Evolutionary conservation across 2,113 vertebrate species (phyloP).

Genomic region (Cochlearius cochlearius): DNA sequence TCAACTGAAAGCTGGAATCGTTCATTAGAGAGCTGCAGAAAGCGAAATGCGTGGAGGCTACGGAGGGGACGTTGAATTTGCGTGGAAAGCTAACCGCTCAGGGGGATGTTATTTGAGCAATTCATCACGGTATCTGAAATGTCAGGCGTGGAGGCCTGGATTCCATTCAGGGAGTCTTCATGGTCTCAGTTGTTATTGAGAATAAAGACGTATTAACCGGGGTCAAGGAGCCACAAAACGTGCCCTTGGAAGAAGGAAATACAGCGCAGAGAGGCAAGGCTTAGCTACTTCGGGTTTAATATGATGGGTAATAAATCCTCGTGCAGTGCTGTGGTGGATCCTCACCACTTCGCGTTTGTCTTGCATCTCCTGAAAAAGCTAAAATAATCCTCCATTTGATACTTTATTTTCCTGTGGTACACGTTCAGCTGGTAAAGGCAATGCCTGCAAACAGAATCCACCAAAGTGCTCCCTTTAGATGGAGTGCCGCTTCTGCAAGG

Average conservation of each 20-base stretch:
- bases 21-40: background rate
- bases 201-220: conserved; percentile 61
- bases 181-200: conserved; percentile 30
- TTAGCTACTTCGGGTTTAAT: conserved; percentile 34
- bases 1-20: background rate
- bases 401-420: background rate
- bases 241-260: conserved; percentile 38
- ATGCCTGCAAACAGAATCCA: background rate
- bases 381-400: background rate
- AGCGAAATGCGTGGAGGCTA: background rate
- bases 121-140: background rate
- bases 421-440: background rate
- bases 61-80: background rate
- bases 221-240: conserved; percentile 24
- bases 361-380: background rate
- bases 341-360: background rate
- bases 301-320: conserved; percentile 5
- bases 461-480: background rate
- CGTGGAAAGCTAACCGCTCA: background rate
- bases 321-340: background rate
- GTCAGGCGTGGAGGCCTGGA: background rate
- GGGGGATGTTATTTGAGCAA: conserved; percentile 26
- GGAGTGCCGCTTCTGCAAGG: background rate
- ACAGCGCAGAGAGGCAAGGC: background rate
- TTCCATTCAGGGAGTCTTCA: conserved; percentile 20